Conservation (phyloP, 2,888 invertebrate genomes). For the Heliconius ismenius region DNA sequence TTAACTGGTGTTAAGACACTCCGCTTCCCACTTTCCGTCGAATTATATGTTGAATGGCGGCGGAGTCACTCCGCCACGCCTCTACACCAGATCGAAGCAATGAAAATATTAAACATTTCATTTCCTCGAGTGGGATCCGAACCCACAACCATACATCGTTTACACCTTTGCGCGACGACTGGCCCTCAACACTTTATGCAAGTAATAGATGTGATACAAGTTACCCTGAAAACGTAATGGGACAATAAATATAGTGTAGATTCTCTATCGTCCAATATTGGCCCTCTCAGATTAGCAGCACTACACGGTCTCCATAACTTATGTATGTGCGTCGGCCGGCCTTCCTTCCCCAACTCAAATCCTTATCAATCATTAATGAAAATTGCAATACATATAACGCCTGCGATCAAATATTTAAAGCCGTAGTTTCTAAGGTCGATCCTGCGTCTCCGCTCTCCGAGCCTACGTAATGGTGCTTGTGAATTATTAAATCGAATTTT, state of each 20-base stretch:
- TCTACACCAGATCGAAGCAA: too few relatives aligned
- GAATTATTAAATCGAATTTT: constrained; percentile 78
- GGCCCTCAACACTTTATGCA: too few relatives aligned
- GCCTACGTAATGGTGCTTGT: constrained; percentile 67
- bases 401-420: constrained; percentile 74
- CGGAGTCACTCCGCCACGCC: too few relatives aligned
- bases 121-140: too few relatives aligned
- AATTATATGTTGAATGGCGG: too few relatives aligned
- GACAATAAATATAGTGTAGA: constrained; percentile 37
- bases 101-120: too few relatives aligned
- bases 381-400: constrained; percentile 81
- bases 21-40: too few relatives aligned
- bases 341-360: constrained; percentile 62
- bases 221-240: constrained; percentile 1
- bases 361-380: constrained; percentile 77
- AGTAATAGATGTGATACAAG: background rate
- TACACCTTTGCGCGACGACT: too few relatives aligned
- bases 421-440: constrained; percentile 60
- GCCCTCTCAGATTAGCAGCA: constrained; percentile 67
- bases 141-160: too few relatives aligned
- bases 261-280: constrained; percentile 55
- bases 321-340: constrained; percentile 62
- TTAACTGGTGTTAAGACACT: too few relatives aligned
- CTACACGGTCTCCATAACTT: constrained; percentile 61
- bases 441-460: constrained; percentile 46